Evolutionary conservation across 2,113 vertebrate species (phyloP).

Genomic region (Platysternon megacephalum): DNA sequence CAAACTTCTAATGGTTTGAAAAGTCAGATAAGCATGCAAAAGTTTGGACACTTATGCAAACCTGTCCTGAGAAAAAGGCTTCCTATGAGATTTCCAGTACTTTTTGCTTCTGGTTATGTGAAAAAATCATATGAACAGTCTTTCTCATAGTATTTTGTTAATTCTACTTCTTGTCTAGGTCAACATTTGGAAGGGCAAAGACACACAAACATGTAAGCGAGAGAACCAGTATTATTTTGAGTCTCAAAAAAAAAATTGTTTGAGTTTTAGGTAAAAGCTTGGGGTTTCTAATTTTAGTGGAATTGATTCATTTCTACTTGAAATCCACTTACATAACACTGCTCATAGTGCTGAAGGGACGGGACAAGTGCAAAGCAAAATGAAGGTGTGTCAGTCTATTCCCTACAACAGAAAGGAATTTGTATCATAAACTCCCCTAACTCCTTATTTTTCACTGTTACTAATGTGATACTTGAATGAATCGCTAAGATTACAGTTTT

Average conservation of each 20-base stretch:
- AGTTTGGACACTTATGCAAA: background rate
- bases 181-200: background rate
- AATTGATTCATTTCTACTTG: background rate
- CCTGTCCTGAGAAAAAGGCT: background rate
- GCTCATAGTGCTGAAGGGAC: background rate
- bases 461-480: conserved; percentile 20
- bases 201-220: background rate
- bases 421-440: background rate
- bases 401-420: conserved; percentile 2
- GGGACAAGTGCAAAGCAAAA: background rate
- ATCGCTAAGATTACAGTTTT: conserved; percentile 10
- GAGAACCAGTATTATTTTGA: background rate
- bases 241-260: background rate
- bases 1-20: background rate
- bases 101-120: background rate
- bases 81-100: background rate
- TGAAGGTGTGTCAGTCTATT: background rate
- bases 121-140: background rate
- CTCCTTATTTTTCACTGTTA: background rate
- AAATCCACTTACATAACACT: background rate
- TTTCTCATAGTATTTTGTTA: background rate
- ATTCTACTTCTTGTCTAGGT: background rate
- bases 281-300: background rate
- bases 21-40: conserved; percentile 1
- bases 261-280: background rate